Evolutionary conservation across 2,888 invertebrate species (phyloP).

Genomic region (Heliconius sara): DNA sequence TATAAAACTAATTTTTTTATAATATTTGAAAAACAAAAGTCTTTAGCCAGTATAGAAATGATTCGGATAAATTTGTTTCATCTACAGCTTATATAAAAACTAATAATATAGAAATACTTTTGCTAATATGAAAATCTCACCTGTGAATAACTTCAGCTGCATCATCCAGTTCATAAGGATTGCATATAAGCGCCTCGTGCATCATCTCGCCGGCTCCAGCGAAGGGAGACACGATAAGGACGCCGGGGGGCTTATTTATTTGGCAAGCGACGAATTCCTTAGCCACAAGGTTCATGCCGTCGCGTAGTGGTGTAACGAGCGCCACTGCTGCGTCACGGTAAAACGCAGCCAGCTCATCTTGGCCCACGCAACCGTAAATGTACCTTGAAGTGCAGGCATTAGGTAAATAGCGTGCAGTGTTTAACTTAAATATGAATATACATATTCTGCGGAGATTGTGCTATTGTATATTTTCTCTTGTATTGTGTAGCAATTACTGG

Average conservation of each 20-base stretch:
- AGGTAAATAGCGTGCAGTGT: background rate
- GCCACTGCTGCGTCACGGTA: constrained; percentile 94
- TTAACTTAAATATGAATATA: no score
- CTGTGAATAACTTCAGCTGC: constrained; percentile 94
- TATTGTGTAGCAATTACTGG: background rate
- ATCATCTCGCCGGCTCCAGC: constrained; percentile 97
- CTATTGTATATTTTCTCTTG: background rate
- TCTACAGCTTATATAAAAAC: no score
- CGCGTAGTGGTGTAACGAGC: constrained; percentile 93
- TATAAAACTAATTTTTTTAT: no score
- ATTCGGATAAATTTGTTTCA: background rate
- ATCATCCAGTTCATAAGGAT: constrained; percentile 94
- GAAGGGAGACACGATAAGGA: constrained; percentile 94
- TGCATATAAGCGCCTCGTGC: constrained; percentile 95
- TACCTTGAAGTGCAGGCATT: constrained; percentile 75
- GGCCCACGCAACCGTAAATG: constrained; percentile 94
- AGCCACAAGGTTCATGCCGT: constrained; percentile 96
- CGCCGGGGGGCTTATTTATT: constrained; percentile 93
- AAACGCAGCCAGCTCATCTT: constrained; percentile 93
- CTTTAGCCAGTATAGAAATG: background rate
- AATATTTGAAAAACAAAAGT: no score
- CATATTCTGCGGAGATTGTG: no score
- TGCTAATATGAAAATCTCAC: constrained; percentile 55
- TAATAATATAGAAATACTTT: background rate
- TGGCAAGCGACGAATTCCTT: constrained; percentile 97